A percentile compares a stretch with the other conserved stretches of the same genome.
Conservation (phyloP, 92 coral and sea anemone genomes). For the Desmophyllum pertusum region DNA sequence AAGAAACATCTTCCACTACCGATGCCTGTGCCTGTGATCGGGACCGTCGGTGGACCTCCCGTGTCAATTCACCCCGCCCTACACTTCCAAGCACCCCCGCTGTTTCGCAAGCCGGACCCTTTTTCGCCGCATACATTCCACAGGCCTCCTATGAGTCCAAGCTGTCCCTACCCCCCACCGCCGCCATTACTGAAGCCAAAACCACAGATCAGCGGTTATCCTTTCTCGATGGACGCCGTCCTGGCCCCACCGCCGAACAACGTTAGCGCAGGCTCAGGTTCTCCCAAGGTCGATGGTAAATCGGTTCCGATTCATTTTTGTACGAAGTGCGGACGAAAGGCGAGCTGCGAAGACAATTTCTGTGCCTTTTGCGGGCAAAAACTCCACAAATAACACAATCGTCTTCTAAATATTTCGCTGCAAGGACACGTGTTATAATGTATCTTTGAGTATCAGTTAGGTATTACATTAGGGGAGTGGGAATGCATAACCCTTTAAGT, state of each 20-base stretch:
- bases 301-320: slow-evolving; percentile 68
- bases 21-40: slow-evolving; percentile 77
- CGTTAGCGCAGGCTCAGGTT: slow-evolving; percentile 37
- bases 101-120: slow-evolving; percentile 87
- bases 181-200: slow-evolving; percentile 83
- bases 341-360: slow-evolving; percentile 79
- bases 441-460: not conserved
- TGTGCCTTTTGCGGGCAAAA: slow-evolving; percentile 95
- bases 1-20: slow-evolving; percentile 67
- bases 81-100: slow-evolving; percentile 60
- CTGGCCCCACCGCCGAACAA: slow-evolving; percentile 61
- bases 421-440: not conserved
- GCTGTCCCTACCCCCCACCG: slow-evolving; percentile 83
- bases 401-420: not conserved
- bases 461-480: not conserved
- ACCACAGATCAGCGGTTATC: slow-evolving; percentile 67
- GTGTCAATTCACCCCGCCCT: slow-evolving; percentile 76
- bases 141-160: slow-evolving; percentile 66
- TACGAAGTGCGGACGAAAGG: slow-evolving; percentile 92
- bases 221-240: slow-evolving; percentile 78
- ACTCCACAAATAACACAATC: slow-evolving; percentile 43
- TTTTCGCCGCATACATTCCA: slow-evolving; percentile 81
- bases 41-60: slow-evolving; percentile 66
- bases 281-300: slow-evolving; percentile 62
- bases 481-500: not conserved